Evolutionary conservation across 2,888 invertebrate genomes (phyloP).

Genomic region (Ephialtes manifestator): DNA sequence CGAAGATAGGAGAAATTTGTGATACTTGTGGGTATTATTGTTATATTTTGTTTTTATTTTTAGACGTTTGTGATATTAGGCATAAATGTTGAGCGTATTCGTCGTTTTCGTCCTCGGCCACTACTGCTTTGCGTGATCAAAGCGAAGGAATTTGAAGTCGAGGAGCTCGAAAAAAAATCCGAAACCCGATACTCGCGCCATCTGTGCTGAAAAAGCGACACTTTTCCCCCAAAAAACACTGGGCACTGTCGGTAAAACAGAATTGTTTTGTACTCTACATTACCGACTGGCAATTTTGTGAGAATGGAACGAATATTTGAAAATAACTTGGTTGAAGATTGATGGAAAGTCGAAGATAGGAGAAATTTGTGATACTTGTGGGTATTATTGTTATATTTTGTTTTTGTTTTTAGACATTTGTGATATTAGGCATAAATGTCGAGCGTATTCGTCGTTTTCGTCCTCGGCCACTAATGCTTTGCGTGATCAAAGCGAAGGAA

Average conservation of each 20-base stretch:
- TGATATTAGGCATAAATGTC: too few relatives aligned
- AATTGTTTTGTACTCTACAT: too few relatives aligned
- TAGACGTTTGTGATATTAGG: not conserved
- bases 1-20: too few relatives aligned
- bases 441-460: slow-evolving; percentile 23
- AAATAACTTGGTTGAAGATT: too few relatives aligned
- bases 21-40: not conserved
- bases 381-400: too few relatives aligned
- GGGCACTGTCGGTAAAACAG: too few relatives aligned
- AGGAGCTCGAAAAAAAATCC: slow-evolving; percentile 27
- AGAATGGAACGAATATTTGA: too few relatives aligned
- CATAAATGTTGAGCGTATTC: slow-evolving; percentile 14
- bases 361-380: too few relatives aligned
- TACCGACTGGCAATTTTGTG: too few relatives aligned
- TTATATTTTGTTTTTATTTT: not conserved
- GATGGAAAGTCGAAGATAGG: too few relatives aligned
- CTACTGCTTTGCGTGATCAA: slow-evolving; percentile 49
- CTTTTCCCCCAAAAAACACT: too few relatives aligned
- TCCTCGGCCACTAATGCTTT: slow-evolving; percentile 45
- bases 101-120: slow-evolving; percentile 33
- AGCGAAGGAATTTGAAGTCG: slow-evolving; percentile 65
- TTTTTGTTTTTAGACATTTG: too few relatives aligned
- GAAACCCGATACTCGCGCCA: slow-evolving; percentile 8
- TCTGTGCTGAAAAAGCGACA: slow-evolving; percentile 2
- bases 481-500: slow-evolving; percentile 54